Evolutionary conservation across 2,888 invertebrate genomes (phyloP).

Genomic region (Onchidella celtica): DNA sequence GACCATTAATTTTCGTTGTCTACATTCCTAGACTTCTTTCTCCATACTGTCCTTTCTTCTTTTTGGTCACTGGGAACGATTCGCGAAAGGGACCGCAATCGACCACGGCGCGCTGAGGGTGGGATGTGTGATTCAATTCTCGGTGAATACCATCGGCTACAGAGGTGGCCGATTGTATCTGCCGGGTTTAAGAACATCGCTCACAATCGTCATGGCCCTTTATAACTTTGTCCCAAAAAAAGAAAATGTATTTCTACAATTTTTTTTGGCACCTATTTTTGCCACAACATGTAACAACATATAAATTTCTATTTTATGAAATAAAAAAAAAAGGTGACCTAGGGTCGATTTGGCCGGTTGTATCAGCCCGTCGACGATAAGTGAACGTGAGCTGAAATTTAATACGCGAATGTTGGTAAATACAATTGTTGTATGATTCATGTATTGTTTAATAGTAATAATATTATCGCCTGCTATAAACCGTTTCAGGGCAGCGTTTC

Average conservation of each 20-base stretch:
- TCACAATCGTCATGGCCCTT: background rate
- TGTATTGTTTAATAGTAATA: no score
- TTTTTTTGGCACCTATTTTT: background rate
- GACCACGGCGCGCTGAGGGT: background rate
- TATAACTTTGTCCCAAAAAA: background rate
- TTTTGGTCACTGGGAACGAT: background rate
- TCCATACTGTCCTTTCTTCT: background rate
- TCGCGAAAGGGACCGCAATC: background rate
- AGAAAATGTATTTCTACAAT: background rate
- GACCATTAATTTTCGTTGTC: background rate
- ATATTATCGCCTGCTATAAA: no score
- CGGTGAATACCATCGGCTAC: background rate
- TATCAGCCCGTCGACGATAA: background rate
- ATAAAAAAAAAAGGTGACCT: background rate
- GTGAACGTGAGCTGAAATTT: no score
- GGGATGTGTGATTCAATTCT: background rate
- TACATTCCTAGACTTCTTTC: background rate
- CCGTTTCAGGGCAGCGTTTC: no score
- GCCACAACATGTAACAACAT: background rate
- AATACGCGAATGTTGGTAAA: no score
- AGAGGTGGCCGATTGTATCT: background rate
- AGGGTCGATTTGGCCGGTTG: background rate
- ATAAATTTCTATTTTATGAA: background rate
- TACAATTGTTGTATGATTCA: no score
- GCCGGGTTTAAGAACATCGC: background rate